Evolutionary conservation across 2,888 invertebrate species (phyloP), one percentile per base, ranked within the genome.

Genomic region (Antitype chi): DNA sequence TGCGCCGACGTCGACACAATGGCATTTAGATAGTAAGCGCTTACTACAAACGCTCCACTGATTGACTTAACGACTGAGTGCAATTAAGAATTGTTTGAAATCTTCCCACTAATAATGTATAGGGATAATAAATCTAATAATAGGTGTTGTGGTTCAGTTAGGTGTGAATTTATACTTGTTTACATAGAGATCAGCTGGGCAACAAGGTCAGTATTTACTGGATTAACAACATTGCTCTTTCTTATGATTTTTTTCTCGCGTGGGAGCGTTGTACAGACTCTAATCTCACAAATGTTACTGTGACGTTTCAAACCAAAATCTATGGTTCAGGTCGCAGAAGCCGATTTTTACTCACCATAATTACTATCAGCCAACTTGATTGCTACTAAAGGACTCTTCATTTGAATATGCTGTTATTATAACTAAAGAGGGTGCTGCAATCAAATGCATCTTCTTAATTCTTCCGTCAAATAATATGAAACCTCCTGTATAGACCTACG

Each of bases 81-180:
- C 82, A 80, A 84, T 84, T 85, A 82, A 62, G 52, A 47, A 76
- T 78, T 85, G 84, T 84, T 85, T 85, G 82, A 85, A 84, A 84
- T 67, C 64, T 72, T 32, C 62, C 43, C 70, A 38, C 55, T 76
- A 57, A 64, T 74, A 57, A 62, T 57, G 43, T 71, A 74, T 49
- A 25, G 52, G 73, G 55, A 80, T 72, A 81, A 84, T 81, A 72
- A 74, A 78, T 78, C 38, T 47, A 66, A 74, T 72, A 64, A 77
- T 57, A 55, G 53, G 15, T 47, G 57, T 38, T 62, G 69, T 38
- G 32, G 57, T 74, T 64, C 25, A 20, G 11, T 67, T 59, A 32
- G 57, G 8, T 69, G 75, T 71, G 53, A 68, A 60, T 82, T 62
- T 68, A 70, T 70, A 32, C 38, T 62, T 72, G 71, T 77, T 81